phyloP scores from a whole-genome alignment of 1,140 invertebrate species.

The Riptortus pedestris region DNA sequence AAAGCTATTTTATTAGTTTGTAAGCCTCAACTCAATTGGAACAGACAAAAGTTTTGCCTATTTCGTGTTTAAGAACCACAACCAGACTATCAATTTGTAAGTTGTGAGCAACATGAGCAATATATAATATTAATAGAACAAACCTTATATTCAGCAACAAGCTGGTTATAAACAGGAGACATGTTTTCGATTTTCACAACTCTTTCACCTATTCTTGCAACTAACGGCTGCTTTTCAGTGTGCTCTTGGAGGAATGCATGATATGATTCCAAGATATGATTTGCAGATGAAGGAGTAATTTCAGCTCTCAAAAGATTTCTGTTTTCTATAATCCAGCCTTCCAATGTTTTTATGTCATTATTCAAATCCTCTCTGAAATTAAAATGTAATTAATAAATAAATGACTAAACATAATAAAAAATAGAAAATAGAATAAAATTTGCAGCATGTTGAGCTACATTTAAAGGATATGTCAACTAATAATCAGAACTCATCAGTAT shows the following conservation, averaged over 20 bases:
- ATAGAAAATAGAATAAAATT: neutral
- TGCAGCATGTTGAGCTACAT: too few species aligned
- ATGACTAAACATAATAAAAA: neutral
- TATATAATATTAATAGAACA: neutral
- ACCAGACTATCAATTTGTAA: too few species aligned
- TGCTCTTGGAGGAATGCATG: conserved; percentile 70
- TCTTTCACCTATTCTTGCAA: conserved; percentile 66
- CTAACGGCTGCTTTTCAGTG: conserved; percentile 60
- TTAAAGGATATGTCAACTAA: too few species aligned
- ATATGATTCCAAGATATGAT: conserved; percentile 63
- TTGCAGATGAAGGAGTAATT: conserved; percentile 40
- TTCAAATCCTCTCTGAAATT: conserved; percentile 65
- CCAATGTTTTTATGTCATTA: conserved; percentile 66
- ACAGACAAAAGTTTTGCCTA: too few species aligned
- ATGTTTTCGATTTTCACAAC: conserved; percentile 60
- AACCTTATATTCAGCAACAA: neutral
- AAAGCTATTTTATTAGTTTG: too few species aligned
- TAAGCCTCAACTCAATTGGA: too few species aligned
- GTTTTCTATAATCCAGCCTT: conserved; percentile 72
- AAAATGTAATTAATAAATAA: conserved; percentile 14
- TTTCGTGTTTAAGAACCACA: too few species aligned
- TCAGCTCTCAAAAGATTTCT: conserved; percentile 31
- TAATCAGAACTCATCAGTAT: too few species aligned
- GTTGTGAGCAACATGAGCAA: too few species aligned
- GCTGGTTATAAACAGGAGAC: neutral